Conservation (phyloP, 2,888 invertebrate genomes). For the Thecophora atra region DNA sequence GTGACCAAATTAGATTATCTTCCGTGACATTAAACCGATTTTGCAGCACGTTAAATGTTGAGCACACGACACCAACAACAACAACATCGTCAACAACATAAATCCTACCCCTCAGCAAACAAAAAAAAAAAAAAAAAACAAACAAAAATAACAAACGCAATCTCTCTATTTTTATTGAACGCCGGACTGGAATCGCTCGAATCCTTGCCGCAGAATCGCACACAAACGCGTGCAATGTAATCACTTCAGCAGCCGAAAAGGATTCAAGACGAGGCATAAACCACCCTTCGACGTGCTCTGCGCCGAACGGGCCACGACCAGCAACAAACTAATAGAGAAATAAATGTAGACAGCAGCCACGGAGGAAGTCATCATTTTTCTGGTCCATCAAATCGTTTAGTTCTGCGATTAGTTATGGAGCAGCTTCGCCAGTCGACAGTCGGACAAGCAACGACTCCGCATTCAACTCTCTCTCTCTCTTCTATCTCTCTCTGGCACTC, state of each 20-base stretch:
- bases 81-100: constrained; percentile 36
- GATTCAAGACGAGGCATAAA: constrained; percentile 5
- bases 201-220: constrained; percentile 10
- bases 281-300: too few relatives aligned
- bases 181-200: background rate
- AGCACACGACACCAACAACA: constrained; percentile 44
- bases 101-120: background rate
- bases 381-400: constrained; percentile 65
- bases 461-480: constrained; percentile 16
- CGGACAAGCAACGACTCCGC: background rate
- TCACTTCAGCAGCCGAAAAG: constrained; percentile 26
- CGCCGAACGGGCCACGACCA: too few relatives aligned
- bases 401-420: constrained; percentile 61
- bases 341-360: constrained; percentile 35
- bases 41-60: constrained; percentile 49
- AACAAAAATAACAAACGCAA: constrained; percentile 1
- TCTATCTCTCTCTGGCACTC: background rate
- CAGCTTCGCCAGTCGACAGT: constrained; percentile 5
- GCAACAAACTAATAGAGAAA: constrained; percentile 35
- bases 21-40: constrained; percentile 64
- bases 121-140: constrained; percentile 23
- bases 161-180: background rate
- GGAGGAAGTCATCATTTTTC: constrained; percentile 63
- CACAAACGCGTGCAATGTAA: constrained; percentile 16
- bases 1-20: constrained; percentile 67